Evolutionary conservation across 2,113 vertebrate species (phyloP).

Genomic region (Coryphaenoides rupestris): DNA sequence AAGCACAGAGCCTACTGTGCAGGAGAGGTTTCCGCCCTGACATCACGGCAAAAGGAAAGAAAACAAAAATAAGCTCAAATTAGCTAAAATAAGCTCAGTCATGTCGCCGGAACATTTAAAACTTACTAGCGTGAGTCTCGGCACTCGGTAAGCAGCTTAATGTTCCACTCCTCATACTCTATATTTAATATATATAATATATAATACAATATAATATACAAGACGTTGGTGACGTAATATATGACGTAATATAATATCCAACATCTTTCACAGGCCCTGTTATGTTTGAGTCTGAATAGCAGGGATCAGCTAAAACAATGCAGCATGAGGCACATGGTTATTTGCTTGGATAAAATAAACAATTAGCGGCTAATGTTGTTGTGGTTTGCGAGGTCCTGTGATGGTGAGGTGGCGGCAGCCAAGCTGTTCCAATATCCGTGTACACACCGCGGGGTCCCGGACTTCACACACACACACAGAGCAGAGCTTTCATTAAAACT

Average conservation of each 20-base stretch:
- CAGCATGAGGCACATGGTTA: background rate
- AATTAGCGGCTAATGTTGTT: background rate
- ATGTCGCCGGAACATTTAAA: no score
- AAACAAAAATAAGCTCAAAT: no score
- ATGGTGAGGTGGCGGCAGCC: background rate
- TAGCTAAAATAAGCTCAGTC: no score
- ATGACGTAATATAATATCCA: no score
- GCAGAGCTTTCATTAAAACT: constrained; percentile 30
- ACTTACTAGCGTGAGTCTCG: no score
- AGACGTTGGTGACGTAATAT: no score
- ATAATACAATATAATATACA: no score
- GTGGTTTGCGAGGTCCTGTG: background rate
- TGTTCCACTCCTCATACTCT: no score
- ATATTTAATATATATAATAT: no score
- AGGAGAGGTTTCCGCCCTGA: constrained; percentile 21
- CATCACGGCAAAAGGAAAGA: constrained; percentile 34
- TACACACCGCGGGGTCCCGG: constrained; percentile 32
- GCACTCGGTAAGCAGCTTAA: no score
- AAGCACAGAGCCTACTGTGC: no score
- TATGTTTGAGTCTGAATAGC: background rate
- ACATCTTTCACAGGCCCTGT: background rate
- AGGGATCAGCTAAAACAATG: constrained; percentile 16
- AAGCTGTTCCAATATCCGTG: background rate
- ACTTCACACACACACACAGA: constrained; percentile 34
- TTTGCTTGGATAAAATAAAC: background rate